Evolutionary conservation across 2,888 invertebrate species (phyloP), one percentile per base, ranked within the genome.

Genomic region (Flexamia atlantica): DNA sequence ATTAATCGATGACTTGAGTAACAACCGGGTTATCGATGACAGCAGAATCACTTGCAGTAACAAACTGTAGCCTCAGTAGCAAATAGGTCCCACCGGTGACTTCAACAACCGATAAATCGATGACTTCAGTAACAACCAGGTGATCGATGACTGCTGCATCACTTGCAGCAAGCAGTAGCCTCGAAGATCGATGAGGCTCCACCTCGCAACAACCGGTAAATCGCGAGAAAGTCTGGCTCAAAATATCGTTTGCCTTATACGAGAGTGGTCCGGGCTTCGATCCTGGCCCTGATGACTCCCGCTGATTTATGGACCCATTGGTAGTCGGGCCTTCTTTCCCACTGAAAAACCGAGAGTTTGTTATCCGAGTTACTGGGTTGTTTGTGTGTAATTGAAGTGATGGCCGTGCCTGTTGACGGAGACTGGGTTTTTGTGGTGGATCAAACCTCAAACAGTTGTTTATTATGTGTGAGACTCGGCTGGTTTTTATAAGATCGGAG

Each of bases 161-260:
- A 9, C 14, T 12, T 17, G 46, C 46, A 9, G 12, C 46, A 9
- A 12, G 53, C 20, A 10, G 9, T 3, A n/a, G 20, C 53, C 10
- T 3, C 20, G 53, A 3, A 14, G 53, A 53, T 20, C 53, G 23
- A 53, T 20, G 53, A 23, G 7, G 20, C 5, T 5, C 20, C 20
- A 20, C 4, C 5, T 3, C 28, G 46, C 42, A 25, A 76, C 74
- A 40, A 76, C 74, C 46, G 50, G 74, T 46, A 46, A 42, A 17
- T 76, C 25, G 74, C 74, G 74, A 76, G 74, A 76, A 76, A 76
- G 74, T 40, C 23, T n/a, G 70, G 25, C 46, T 76, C 74, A 40
- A 76, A 76, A 76, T 76, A 46, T 76, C 28, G 46, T 20, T 70
- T 46, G 42, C 74, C 74, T 76, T 76, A 76, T 76, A 76, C 74